These are phyloP conservation scores for Sebastes taczanowskii DNA, from an alignment of 2,797 vertebrate genomes.

Conservation along the genomic window DNA sequence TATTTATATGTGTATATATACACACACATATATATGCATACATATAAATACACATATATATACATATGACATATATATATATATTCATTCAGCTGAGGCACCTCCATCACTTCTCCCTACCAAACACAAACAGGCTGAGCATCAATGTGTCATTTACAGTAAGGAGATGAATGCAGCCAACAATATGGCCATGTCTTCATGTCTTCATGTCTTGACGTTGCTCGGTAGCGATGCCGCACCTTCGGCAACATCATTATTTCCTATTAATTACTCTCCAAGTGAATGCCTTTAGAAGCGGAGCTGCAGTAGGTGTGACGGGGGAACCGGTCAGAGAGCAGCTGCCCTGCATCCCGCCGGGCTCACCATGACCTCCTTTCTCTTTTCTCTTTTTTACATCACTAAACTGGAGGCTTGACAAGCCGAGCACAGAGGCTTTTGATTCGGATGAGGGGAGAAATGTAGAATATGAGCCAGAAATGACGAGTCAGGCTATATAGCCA, in stretches of 20 bases:
- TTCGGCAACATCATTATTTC: conserved; percentile 79
- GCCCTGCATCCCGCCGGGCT: conserved; percentile 79
- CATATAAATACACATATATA: rapidly evolving
- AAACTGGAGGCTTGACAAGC: conserved; percentile 80
- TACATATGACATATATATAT: too few relatives aligned
- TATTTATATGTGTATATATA: too few relatives aligned
- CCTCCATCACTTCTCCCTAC: background rate
- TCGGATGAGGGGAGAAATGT: conserved; percentile 77
- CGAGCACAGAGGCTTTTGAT: conserved; percentile 72
- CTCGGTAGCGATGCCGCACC: conserved; percentile 64
- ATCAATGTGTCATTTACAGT: conserved; percentile 66
- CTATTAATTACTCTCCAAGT: conserved; percentile 76
- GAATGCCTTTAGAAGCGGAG: conserved; percentile 68
- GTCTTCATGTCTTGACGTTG: conserved; percentile 41
- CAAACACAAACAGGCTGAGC: background rate
- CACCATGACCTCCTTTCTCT: conserved; percentile 79
- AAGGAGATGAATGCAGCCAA: conserved; percentile 59
- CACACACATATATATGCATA: too few relatives aligned
- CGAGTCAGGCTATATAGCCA: conserved; percentile 60
- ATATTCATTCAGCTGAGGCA: background rate
- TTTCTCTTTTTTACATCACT: conserved; percentile 71
- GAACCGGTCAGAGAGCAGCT: conserved; percentile 83
- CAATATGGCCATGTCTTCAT: conserved; percentile 30
- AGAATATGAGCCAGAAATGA: conserved; percentile 81
- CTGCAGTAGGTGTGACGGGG: conserved; percentile 77